phyloP scores from a whole-genome alignment of 2,797 vertebrate genomes.

The Squalus acanthias region DNA sequence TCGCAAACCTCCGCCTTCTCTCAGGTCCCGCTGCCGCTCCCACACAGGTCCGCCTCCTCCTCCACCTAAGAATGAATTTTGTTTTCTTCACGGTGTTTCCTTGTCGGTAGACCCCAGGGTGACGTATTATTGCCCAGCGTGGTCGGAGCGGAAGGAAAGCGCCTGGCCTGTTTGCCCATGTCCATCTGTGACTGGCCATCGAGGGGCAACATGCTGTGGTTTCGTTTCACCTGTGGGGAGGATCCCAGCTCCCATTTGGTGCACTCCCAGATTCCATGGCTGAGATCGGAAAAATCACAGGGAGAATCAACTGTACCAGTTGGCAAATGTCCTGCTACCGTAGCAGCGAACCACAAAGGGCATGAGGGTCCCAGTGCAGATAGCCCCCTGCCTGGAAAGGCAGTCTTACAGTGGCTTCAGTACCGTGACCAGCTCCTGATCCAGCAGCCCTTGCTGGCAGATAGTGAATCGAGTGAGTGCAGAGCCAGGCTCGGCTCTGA shows the following conservation, averaged over 20 bases:
- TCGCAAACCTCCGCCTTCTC: too few species aligned
- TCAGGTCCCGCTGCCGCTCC: too few species aligned
- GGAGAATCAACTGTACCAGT: not conserved
- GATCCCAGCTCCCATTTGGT: not conserved
- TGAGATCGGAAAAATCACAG: not conserved
- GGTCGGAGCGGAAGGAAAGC: not conserved
- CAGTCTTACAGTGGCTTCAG: not conserved
- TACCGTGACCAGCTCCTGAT: not conserved
- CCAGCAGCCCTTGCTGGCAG: not conserved
- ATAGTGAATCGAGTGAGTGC: not conserved
- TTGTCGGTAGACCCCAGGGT: not conserved
- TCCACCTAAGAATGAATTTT: not conserved
- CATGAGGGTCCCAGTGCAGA: not conserved
- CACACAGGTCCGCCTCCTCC: too few species aligned
- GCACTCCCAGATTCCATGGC: not conserved
- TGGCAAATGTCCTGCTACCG: not conserved
- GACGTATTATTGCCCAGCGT: not conserved
- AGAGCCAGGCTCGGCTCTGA: not conserved
- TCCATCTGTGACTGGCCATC: not conserved
- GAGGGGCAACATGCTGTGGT: not conserved
- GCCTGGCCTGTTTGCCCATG: not conserved
- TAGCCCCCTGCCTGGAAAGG: not conserved
- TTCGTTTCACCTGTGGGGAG: not conserved
- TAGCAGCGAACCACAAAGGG: not conserved
- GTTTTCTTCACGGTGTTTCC: not conserved